Conservation (phyloP, 2,113 vertebrate species). For the Neodon shergylaensis region DNA sequence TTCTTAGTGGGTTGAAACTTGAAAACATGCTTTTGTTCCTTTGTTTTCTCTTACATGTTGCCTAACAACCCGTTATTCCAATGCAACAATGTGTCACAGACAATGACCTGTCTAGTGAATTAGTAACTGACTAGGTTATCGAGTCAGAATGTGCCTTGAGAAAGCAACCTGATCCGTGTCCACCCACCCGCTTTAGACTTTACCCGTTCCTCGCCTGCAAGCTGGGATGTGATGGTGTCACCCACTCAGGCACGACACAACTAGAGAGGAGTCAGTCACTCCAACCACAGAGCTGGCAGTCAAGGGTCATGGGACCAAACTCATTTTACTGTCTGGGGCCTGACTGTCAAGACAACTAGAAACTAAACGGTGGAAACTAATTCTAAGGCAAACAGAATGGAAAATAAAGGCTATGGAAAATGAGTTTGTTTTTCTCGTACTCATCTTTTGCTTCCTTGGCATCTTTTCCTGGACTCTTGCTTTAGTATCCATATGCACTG, state of each 20-base stretch:
- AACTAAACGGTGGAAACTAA: not conserved
- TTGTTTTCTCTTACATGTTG: not conserved
- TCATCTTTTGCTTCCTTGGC: not conserved
- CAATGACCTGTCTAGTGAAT: not conserved
- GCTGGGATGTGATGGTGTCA: not conserved
- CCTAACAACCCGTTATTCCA: not conserved
- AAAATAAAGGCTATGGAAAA: not conserved
- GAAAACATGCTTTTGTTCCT: not conserved
- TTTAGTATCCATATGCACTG: not conserved
- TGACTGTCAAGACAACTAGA: not conserved
- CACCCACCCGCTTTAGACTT: not conserved
- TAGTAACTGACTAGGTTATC: constrained; percentile 35
- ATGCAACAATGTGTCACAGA: not conserved
- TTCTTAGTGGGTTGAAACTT: constrained; percentile 12
- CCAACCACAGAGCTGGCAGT: not conserved
- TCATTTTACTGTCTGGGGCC: not conserved
- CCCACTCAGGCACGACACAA: not conserved
- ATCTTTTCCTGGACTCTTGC: not conserved
- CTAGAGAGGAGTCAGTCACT: not conserved
- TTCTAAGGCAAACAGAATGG: not conserved
- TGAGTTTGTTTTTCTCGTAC: not conserved
- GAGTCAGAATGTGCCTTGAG: constrained; percentile 12
- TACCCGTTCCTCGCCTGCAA: not conserved
- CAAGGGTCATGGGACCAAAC: not conserved
- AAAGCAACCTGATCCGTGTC: not conserved